These are phyloP conservation scores for Holotrichia oblita DNA, from an alignment of 1,140 invertebrate species.

Conservation along the genomic window DNA sequence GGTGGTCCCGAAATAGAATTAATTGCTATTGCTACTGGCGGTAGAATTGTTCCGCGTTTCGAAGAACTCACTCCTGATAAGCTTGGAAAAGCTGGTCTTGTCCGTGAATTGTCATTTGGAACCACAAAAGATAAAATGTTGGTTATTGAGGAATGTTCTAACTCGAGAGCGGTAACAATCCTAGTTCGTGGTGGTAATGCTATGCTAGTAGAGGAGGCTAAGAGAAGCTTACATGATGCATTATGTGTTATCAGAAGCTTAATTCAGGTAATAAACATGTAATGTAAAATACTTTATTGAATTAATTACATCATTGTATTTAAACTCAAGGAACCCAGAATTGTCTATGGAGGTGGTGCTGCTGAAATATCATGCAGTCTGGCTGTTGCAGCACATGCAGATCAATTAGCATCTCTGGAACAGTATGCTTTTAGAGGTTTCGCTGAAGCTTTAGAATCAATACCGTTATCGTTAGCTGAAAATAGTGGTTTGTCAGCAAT, in stretches of 20 bases:
- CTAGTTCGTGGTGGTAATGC: conserved; percentile 97
- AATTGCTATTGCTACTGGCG: conserved; percentile 99
- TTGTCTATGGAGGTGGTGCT: conserved; percentile 98
- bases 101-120: conserved; percentile 94
- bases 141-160: conserved; percentile 97
- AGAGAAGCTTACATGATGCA: conserved; percentile 97
- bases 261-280: conserved; percentile 68
- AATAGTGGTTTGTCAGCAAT: conserved; percentile 96
- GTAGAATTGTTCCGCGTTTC: conserved; percentile 96
- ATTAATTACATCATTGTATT: neutral
- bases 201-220: conserved; percentile 99
- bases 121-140: conserved; percentile 98
- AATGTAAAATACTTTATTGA: neutral
- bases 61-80: conserved; percentile 95
- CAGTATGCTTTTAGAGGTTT: conserved; percentile 98
- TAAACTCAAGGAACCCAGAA: conserved; percentile 78
- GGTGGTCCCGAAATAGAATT: conserved; percentile 77
- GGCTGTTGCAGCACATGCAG: conserved; percentile 87
- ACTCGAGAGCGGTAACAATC: conserved; percentile 96
- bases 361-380: conserved; percentile 95
- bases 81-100: conserved; percentile 92
- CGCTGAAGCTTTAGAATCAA: conserved; percentile 93
- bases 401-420: conserved; percentile 92
- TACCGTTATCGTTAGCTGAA: conserved; percentile 96
- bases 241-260: conserved; percentile 97